These are phyloP conservation scores for Galendromus occidentalis DNA, from an alignment of 1,140 invertebrate genomes.

Conservation along the genomic window DNA sequence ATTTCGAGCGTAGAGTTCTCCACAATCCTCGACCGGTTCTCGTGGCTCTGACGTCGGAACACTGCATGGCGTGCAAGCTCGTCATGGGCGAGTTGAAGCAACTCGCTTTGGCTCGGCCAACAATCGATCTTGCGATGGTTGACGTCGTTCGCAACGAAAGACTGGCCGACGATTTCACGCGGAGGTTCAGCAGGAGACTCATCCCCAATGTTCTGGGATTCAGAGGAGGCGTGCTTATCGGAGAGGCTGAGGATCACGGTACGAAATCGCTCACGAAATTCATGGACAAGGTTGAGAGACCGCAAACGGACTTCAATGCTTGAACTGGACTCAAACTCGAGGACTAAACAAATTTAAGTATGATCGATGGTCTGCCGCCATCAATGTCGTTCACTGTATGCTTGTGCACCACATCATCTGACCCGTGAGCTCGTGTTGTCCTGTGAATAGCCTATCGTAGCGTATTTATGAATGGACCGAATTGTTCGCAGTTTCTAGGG, in stretches of 20 bases:
- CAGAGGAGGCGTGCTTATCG: neutral
- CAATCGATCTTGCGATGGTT: neutral
- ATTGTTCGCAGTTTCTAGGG: too few species aligned
- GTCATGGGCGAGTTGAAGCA: constrained; percentile 5
- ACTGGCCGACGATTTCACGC: neutral
- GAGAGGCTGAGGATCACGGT: neutral
- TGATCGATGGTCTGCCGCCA: too few species aligned
- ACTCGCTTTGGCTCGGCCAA: neutral
- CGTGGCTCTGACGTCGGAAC: neutral
- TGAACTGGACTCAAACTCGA: too few species aligned
- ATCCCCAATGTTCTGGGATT: constrained; percentile 1
- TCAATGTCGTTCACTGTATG: too few species aligned
- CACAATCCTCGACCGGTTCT: neutral
- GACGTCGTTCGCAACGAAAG: neutral
- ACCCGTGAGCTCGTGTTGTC: too few species aligned
- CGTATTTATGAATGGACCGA: too few species aligned
- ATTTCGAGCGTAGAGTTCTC: neutral
- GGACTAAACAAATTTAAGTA: too few species aligned
- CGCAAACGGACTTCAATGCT: too few species aligned
- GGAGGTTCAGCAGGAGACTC: neutral
- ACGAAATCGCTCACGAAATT: neutral
- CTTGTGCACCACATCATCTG: too few species aligned
- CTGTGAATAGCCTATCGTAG: too few species aligned
- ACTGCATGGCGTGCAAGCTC: neutral
- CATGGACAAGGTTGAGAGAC: neutral